Base-by-base conservation (phyloP, 2,113 vertebrate species). In the Chaetops frenatus region DNA sequence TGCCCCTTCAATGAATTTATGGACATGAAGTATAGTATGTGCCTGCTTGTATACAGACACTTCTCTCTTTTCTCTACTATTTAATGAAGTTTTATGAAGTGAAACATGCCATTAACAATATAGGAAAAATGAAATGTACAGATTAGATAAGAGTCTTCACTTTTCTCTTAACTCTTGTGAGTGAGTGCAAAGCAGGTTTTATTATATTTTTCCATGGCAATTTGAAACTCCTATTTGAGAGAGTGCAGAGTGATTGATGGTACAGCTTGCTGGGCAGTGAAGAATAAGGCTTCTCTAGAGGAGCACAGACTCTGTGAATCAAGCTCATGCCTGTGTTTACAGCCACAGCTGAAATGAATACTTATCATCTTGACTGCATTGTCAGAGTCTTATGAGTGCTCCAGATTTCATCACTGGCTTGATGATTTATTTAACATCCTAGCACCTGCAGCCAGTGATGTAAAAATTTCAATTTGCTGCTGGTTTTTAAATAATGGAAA, bases 361-460 rank as follows among this genome's bases (percentile, higher is more conserved):
- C 86, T 73, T 90, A 73, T 16, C 53, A 14, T 73, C 81, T 86
- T 93, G 78, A 85, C 79, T 69, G 9, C 15, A 36, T 80, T 72
- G n/a, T 54, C 71, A 82, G 27, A 20, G 54, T 58, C 66, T 69
- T 77, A 58, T 82, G 64, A 96, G 51, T 66, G 57, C 74, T 86
- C 47, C 78, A 73, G 79, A 90, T 91, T 95, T 95, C 67, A 79
- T 95, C 79, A 56, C 50, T 20, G 22, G 42, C 47, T 81, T 66
- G 53, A 48, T 89, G 73, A 86, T 93, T 95, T 89, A 90, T 91
- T 91, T 94, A 94, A 80, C 70, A 58, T 54, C 47, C 33, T 76
- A 62, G 54, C 66, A 92, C 74, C 87, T 90, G 66, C 45, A 80
- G 62, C n/a, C 58, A 88, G 58, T 73, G 70, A 82, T 65, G 42